Base-by-base conservation (phyloP, 2,113 vertebrate genomes). In the Aleadryas rufinucha region DNA sequence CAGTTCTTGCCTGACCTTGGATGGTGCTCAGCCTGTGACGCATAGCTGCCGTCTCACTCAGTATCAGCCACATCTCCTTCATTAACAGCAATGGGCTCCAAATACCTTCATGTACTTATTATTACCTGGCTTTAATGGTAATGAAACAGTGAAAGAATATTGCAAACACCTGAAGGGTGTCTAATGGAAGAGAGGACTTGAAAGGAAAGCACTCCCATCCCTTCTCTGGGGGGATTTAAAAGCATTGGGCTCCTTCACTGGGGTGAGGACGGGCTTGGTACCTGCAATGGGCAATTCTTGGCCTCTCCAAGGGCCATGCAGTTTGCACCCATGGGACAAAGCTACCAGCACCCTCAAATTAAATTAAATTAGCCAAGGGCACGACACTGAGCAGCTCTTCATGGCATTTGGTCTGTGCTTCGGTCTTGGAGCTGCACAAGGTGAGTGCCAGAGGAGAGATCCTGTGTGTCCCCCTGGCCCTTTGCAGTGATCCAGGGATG, bases 131-230 rank as follows among this genome's bases (percentile, higher is more conserved):
- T 97, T 97, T 98, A 98, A 98, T 97, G 98, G 96, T 87, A 97
- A 97, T 65, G 95, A 96, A 97, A 97, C 66, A 53, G 94, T 91
- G 74, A 93, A 94, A 96, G 97, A 97, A 97, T 95, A 98, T 96
- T 89, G 96, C 95, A 80, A 97, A 97, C 95, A 94, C 95, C 96
- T 98, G 97, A 96, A 98, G 98, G 98, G 97, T 98, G 97, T 98
- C 97, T 98, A 98, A 98, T 97, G 97, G 95, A 41, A 92, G 95
- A 90, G 60, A 89, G 33, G n/a, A 87, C 93, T 57, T 65, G 90
- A 91, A 95, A 90, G 80, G 69, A 95, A 97, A 96, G 80, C 2
- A 2, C 42, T 95, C 60, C 81, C 84, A 84, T 93, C 70, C 44
- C 65, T 95, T 95, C 10, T 22, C 69, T 12, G n/a, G 41, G 78